These are phyloP conservation scores for Orthonyx spaldingii DNA, from an alignment of 2,113 vertebrate species.

Conservation along the genomic window DNA sequence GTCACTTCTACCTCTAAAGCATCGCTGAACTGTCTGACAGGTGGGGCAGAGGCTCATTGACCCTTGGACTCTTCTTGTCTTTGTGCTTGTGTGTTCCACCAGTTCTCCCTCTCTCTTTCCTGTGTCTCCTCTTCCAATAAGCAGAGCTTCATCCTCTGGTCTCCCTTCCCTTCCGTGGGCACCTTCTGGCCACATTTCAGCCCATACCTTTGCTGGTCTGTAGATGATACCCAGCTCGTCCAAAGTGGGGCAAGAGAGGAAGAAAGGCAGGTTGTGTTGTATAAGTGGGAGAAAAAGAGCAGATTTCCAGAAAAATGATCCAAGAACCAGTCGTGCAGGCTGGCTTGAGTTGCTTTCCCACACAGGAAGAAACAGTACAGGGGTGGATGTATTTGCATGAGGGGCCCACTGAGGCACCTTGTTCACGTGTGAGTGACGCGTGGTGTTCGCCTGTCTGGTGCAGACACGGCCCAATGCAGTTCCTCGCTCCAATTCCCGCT, in stretches of 20 bases:
- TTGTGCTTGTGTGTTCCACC: background rate
- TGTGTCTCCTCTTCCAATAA: background rate
- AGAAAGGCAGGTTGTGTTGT: background rate
- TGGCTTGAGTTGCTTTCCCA: background rate
- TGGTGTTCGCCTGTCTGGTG: background rate
- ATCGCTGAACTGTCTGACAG: background rate
- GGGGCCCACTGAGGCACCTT: background rate
- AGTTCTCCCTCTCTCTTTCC: background rate
- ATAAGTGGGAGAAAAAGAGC: accelerated
- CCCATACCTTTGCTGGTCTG: background rate
- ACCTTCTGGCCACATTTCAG: background rate
- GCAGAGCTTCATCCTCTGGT: background rate
- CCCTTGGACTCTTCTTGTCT: background rate
- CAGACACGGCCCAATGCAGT: background rate
- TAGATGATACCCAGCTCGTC: background rate
- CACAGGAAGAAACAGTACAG: background rate
- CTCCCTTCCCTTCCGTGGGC: background rate
- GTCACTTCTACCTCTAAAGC: background rate
- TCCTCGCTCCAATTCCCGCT: background rate
- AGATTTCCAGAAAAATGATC: background rate
- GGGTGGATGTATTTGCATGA: background rate
- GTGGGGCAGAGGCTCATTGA: background rate
- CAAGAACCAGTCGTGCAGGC: background rate
- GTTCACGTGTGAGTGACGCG: accelerated
- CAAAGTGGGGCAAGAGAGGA: background rate